Evolutionary conservation across 2,113 vertebrate species (phyloP).

Genomic region (Synodontis membranacea): DNA sequence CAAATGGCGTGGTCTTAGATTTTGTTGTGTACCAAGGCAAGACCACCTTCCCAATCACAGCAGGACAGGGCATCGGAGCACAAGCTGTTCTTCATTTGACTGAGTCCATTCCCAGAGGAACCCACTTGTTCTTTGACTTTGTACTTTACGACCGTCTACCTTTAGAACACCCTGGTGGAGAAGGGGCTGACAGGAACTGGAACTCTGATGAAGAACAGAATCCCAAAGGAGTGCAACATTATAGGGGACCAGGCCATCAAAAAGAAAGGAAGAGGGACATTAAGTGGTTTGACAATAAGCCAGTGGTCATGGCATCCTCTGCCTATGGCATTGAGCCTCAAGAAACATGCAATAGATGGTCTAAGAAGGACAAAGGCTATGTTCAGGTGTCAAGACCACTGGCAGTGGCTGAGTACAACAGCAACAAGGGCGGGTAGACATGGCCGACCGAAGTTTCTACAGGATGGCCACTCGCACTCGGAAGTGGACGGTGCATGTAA

Average conservation of each 20-base stretch:
- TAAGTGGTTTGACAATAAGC: slow-evolving; percentile 32
- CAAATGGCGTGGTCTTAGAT: slow-evolving; percentile 7
- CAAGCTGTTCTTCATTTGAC: slow-evolving; percentile 22
- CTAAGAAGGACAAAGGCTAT: too few relatives aligned
- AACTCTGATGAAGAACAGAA: slow-evolving; percentile 30
- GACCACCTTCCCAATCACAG: slow-evolving; percentile 12
- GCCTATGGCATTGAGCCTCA: slow-evolving; percentile 33
- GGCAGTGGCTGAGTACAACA: slow-evolving; percentile 33
- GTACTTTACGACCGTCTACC: slow-evolving; percentile 16
- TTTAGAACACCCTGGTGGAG: not conserved
- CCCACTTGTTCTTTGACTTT: slow-evolving; percentile 7
- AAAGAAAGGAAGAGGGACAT: slow-evolving; percentile 23
- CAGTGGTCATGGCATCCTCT: slow-evolving; percentile 33
- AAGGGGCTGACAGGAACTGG: slow-evolving; percentile 6
- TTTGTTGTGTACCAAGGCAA: slow-evolving; percentile 15
- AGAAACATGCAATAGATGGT: slow-evolving; percentile 5
- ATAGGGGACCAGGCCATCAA: slow-evolving; percentile 10
- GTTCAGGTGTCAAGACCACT: slow-evolving; percentile 17
- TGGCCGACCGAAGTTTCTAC: slow-evolving; percentile 24
- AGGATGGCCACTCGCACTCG: not conserved
- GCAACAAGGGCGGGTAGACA: slow-evolving; percentile 21
- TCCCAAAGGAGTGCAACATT: slow-evolving; percentile 27
- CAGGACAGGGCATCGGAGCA: not conserved
- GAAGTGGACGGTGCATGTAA: not conserved
- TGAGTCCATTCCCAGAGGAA: slow-evolving; percentile 1